Conservation (phyloP, 1,140 invertebrate species). For the Oscheius sp. region DNA sequence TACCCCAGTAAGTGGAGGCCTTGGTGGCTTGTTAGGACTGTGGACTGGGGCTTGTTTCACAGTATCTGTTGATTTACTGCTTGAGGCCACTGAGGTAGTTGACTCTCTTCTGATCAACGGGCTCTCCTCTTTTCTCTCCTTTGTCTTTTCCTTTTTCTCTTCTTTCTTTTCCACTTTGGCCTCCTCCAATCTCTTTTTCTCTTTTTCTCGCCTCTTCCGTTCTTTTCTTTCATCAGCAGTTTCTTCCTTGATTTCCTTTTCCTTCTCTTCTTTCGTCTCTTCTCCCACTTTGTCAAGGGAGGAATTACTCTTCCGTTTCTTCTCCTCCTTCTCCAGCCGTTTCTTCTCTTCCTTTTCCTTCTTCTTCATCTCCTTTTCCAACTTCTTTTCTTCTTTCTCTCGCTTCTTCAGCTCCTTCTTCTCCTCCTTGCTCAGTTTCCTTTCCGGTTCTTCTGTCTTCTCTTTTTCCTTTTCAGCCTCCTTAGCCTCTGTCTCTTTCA, state of each 20-base stretch:
- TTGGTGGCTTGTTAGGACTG: not conserved
- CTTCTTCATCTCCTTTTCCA: slow-evolving; percentile 5
- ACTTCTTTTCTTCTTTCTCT: slow-evolving; percentile 23
- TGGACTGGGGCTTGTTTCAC: not conserved
- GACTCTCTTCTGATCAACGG: not conserved
- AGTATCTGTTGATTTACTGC: not conserved
- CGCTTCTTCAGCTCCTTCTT: slow-evolving; percentile 25
- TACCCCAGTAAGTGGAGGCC: not conserved
- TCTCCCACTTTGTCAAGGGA: slow-evolving; percentile 1
- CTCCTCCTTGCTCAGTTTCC: slow-evolving; percentile 2
- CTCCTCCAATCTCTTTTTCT: not conserved
- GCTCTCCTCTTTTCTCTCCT: not conserved
- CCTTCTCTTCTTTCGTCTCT: slow-evolving; percentile 8
- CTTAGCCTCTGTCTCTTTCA: slow-evolving; percentile 6
- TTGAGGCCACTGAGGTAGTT: not conserved
- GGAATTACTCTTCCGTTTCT: too few relatives aligned
- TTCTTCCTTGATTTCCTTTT: not conserved
- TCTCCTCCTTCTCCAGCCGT: slow-evolving; percentile 8
- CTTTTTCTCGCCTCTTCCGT: not conserved
- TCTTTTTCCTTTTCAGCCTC: slow-evolving; percentile 14
- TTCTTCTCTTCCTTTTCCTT: slow-evolving; percentile 12
- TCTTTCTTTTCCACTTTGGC: not conserved
- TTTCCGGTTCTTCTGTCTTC: slow-evolving; percentile 24
- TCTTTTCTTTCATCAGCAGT: not conserved
- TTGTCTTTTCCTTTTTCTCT: slow-evolving; percentile 1